phyloP scores from a whole-genome alignment of 2,113 vertebrate species.

The Epinephelus fuscoguttatus region DNA sequence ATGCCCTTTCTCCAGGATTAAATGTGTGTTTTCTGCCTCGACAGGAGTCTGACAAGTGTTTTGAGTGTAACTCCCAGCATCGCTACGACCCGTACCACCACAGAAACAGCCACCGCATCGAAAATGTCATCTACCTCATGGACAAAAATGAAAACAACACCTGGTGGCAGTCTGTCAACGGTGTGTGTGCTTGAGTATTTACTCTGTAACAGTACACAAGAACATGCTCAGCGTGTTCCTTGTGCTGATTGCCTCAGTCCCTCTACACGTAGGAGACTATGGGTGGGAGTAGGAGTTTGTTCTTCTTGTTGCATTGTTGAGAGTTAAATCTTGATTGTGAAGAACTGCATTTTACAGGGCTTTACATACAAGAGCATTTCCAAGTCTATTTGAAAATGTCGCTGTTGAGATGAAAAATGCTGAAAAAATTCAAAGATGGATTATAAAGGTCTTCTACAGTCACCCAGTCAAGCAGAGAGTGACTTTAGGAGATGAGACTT shows the following conservation, averaged over 20 bases:
- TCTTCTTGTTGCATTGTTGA: no score
- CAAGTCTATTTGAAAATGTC: no score
- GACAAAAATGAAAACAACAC: constrained; percentile 77
- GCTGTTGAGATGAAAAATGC: background rate
- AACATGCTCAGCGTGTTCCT: background rate
- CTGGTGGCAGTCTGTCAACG: constrained; percentile 93
- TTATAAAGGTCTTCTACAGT: background rate
- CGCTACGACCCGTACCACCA: constrained; percentile 62
- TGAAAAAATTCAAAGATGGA: background rate
- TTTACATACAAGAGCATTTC: no score
- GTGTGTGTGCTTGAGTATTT: constrained; percentile 68
- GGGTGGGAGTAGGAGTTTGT: no score
- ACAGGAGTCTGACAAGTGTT: constrained; percentile 91
- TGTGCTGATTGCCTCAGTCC: background rate
- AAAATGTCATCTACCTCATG: constrained; percentile 88
- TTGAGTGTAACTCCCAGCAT: constrained; percentile 85
- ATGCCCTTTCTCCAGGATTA: background rate
- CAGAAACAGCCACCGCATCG: constrained; percentile 86
- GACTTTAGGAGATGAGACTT: background rate
- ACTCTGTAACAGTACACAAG: background rate
- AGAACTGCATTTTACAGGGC: no score
- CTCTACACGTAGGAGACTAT: background rate
- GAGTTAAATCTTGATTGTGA: no score
- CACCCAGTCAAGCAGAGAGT: background rate
- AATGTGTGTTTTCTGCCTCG: constrained; percentile 1